These are phyloP conservation scores for Irena cyanogastra DNA, from an alignment of 2,113 vertebrate species.

Conservation along the genomic window DNA sequence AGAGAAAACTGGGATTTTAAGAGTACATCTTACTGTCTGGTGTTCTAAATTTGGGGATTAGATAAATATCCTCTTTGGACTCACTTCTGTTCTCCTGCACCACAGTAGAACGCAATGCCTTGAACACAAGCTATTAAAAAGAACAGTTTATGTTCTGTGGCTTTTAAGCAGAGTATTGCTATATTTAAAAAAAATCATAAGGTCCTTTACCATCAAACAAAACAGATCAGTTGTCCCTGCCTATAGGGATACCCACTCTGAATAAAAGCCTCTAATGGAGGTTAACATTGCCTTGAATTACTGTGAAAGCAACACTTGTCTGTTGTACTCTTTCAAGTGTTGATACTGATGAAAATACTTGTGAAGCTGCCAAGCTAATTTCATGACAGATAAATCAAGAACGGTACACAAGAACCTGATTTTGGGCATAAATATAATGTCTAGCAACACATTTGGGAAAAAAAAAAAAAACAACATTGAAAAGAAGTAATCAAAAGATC, in stretches of 20 bases:
- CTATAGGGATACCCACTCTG: background rate
- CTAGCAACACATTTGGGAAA: background rate
- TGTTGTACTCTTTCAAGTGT: background rate
- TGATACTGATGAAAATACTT: background rate
- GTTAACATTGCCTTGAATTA: background rate
- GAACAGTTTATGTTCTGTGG: background rate
- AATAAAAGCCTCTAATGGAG: background rate
- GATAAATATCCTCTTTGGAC: background rate
- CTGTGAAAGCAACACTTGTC: background rate
- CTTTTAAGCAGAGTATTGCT: background rate
- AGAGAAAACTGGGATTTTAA: background rate
- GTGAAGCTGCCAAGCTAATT: slow-evolving; percentile 1
- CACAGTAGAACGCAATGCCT: background rate
- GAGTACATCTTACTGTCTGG: background rate
- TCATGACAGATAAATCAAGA: background rate
- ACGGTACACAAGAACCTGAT: background rate
- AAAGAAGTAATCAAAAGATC: background rate
- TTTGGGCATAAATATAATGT: background rate
- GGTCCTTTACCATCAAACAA: background rate
- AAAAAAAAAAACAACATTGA: background rate
- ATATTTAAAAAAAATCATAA: background rate
- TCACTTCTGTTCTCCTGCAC: background rate
- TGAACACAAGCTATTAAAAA: background rate
- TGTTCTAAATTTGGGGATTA: background rate
- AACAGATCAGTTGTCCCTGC: background rate